Base-by-base conservation (phyloP, 2,888 invertebrate species). In the Phortica okadai region DNA sequence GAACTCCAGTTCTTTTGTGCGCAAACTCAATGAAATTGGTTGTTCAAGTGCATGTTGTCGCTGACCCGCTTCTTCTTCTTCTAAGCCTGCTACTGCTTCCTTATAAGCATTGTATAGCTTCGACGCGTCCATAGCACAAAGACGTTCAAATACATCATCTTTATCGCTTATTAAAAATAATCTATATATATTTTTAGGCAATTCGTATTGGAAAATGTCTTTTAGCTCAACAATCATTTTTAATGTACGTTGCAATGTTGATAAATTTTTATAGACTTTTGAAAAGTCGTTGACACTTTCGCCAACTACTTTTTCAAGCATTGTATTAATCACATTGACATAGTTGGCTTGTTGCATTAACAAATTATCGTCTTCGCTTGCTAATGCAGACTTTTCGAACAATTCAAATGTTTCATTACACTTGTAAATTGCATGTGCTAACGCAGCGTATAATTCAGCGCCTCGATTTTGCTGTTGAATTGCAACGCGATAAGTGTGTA, bases 291-390 rank as follows among this genome's bases (percentile, higher is more conserved):
- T 59, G 6, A 70, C n/a, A 44, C 11, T 25, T 14, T 79, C 75
- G 4, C 56, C 73, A 1, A 82, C 21, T 0, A 82, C 66, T 0
- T 80, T 69, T 1, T 81, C 81, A 41, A 82, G 82, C 83, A 88
- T 82, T 44, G 79, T 73, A 5, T 79, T 80, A 16, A 86, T 75
- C 50, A 88, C 70, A 11, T 89, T 81, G 41, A 89, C 74, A 74
- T 84, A 87, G 67, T 84, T 82, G 54, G 88, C 45, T 74, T 89
- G 90, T 11, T 86, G 84, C 21, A 82, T 81, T 33, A 82, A 69
- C 67, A 89, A 33, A 6, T 79, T 79, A 0, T 76, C 50, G 16
- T 83, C 82, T n/a, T 79, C 74, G 0, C 8, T 54, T 0, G 66
- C 78, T n/a, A 85, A 1, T 0, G 83, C 79, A 0, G 80, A 74